Evolutionary conservation across 2,113 vertebrate genomes (phyloP), one percentile per base, ranked within the genome.

Genomic region (Eudorcas thomsonii): DNA sequence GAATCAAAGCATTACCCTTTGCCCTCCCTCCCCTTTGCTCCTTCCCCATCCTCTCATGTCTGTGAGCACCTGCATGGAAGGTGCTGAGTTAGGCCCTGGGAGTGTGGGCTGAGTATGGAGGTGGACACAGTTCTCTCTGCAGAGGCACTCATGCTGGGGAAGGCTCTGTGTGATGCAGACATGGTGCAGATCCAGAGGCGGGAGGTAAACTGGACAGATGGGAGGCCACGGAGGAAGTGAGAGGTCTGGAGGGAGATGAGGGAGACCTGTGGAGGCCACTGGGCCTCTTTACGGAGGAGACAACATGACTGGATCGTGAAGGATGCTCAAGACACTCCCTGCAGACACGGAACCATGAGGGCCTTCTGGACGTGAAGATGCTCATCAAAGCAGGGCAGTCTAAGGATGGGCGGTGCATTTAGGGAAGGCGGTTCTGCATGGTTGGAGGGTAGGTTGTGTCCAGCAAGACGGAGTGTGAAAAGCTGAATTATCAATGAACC

Each of bases 111-210:
- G 12, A 30, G 74, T 15, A 0, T 33, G 21, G 55, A 77, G 39
- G 21, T 1, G 89, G 26, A 6, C 60, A 26, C 4, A 1, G 8
- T 12, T 26, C 52, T 57, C 82, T 36, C 84, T 14, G 21, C 57
- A 6, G 17, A n/a, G 8, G 45, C 3, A 2, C 45, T 7, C 45
- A 3, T 54, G 28, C 43, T 19, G 52, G n/a, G 3, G 28, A 45
- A 39, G 78, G 30, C 4, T 13, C 21, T 0, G 0, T 3, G 11
- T 1, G 25, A 16, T 0, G 0, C 17, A 36, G 33, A 28, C 82
- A 16, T 2, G 0, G 2, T 6, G 19, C 1, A 1, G 6, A 33
- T 11, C 48, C 50, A 39, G 36, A 39, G 50, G 74, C 50, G 25
- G 28, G 28, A 3, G 4, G 0, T 4, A 2, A 12, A 33, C 87